Conservation (phyloP, 2,113 vertebrate species). For the Spermophilus dauricus region DNA sequence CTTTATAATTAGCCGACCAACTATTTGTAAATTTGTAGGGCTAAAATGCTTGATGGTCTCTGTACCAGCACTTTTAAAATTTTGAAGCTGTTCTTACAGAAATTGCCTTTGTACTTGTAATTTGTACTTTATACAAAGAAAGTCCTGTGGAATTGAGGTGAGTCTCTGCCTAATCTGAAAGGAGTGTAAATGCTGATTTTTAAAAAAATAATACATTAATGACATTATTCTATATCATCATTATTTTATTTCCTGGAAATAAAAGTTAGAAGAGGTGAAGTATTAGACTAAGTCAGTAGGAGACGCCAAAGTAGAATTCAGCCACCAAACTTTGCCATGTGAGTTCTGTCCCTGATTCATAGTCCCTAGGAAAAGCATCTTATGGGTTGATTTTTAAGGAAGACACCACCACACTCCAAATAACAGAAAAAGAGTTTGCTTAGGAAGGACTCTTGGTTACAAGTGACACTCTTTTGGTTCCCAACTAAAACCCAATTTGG, state of each 20-base stretch:
- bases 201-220: background rate
- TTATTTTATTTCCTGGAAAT: conserved; percentile 32
- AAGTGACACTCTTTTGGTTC: background rate
- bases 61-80: background rate
- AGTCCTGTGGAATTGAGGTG: background rate
- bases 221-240: conserved; percentile 39
- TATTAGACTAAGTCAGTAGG: background rate
- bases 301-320: background rate
- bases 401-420: background rate
- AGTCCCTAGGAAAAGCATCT: background rate
- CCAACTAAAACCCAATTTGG: background rate
- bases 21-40: conserved; percentile 19
- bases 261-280: conserved; percentile 4
- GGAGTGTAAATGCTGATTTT: no score
- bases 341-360: background rate
- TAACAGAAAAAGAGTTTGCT: background rate
- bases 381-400: background rate
- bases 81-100: conserved; percentile 1
- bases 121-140: conserved; percentile 27
- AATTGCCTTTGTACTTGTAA: background rate
- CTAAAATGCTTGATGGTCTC: background rate
- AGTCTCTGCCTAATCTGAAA: no score
- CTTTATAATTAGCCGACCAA: conserved; percentile 39
- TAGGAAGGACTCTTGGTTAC: background rate
- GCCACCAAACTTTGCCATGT: background rate